Evolutionary conservation across 2,797 vertebrate genomes (phyloP).

Genomic region (Chelon auratus): DNA sequence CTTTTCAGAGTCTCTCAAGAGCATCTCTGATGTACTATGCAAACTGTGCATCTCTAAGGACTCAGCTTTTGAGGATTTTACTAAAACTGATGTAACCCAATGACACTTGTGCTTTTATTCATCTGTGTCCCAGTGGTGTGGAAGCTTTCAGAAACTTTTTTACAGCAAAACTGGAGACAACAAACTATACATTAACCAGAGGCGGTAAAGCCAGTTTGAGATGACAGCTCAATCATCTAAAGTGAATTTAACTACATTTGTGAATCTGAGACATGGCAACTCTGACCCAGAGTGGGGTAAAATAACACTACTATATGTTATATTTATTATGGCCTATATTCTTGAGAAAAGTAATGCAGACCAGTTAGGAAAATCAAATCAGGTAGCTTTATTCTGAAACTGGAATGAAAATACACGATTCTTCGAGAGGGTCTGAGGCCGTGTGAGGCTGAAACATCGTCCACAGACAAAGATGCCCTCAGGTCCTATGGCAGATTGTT

Average conservation of each 20-base stretch:
- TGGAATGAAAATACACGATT: background rate
- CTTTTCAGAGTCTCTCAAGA: conserved; percentile 22
- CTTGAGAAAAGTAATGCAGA: too few relatives aligned
- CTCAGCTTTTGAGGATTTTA: conserved; percentile 36
- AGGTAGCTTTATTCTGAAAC: background rate
- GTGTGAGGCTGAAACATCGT: background rate
- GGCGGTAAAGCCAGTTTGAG: background rate
- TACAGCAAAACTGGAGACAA: background rate
- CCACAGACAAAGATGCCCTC: conserved; percentile 9
- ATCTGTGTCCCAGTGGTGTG: background rate
- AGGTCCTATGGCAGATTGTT: conserved; percentile 20
- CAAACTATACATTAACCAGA: background rate
- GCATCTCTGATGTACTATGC: background rate
- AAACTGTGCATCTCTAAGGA: conserved; percentile 24
- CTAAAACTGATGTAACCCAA: conserved; percentile 40
- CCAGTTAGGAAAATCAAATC: background rate
- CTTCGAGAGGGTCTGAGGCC: background rate
- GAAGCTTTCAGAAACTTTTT: background rate
- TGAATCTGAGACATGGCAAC: background rate
- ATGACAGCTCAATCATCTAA: conserved; percentile 7
- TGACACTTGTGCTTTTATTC: conserved; percentile 25
- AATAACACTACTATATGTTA: background rate
- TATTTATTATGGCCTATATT: background rate
- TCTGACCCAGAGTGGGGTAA: background rate
- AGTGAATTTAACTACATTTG: background rate